A percentile compares a stretch with the other conserved stretches of the same genome.
Conservation (phyloP, 2,888 invertebrate species). For the Xiphydria camelus region DNA sequence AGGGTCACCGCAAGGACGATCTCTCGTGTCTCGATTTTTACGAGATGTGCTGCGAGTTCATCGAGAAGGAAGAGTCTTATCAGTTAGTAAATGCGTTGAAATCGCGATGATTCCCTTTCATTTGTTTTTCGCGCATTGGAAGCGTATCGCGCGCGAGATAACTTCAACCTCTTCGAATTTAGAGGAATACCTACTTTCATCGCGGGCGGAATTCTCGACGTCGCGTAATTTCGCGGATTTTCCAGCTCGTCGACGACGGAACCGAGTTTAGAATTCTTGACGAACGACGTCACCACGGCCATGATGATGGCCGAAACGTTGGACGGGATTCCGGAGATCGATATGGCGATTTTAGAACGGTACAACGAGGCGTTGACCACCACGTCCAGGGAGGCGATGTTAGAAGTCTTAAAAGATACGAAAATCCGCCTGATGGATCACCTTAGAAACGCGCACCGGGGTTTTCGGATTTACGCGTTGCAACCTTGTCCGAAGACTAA, state of each 20-base stretch:
- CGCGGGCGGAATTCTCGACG: too few relatives aligned
- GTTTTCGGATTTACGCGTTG: slow-evolving; percentile 33
- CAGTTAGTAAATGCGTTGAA: too few relatives aligned
- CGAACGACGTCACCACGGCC: slow-evolving; percentile 23
- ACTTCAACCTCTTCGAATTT: too few relatives aligned
- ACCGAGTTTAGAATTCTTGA: slow-evolving; percentile 26
- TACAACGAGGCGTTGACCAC: slow-evolving; percentile 29
- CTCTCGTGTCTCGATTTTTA: slow-evolving; percentile 10
- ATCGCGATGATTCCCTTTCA: too few relatives aligned
- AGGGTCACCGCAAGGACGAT: slow-evolving; percentile 4
- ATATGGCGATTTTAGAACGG: slow-evolving; percentile 29
- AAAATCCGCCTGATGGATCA: slow-evolving; percentile 30
- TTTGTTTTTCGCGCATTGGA: too few relatives aligned
- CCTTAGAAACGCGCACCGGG: slow-evolving; percentile 32
- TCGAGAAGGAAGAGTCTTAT: slow-evolving; percentile 7
- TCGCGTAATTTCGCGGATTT: too few relatives aligned
- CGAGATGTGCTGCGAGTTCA: slow-evolving; percentile 5
- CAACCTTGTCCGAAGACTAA: slow-evolving; percentile 38
- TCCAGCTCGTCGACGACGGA: slow-evolving; percentile 25
- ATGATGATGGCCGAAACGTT: slow-evolving; percentile 30
- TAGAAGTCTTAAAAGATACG: slow-evolving; percentile 33
- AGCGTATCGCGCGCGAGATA: too few relatives aligned
- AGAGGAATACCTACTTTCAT: too few relatives aligned
- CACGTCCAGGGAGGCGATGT: slow-evolving; percentile 24
- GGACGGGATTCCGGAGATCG: slow-evolving; percentile 37